Base-by-base conservation (phyloP, 2,888 invertebrate genomes). In the Eupithecia vulgata region DNA sequence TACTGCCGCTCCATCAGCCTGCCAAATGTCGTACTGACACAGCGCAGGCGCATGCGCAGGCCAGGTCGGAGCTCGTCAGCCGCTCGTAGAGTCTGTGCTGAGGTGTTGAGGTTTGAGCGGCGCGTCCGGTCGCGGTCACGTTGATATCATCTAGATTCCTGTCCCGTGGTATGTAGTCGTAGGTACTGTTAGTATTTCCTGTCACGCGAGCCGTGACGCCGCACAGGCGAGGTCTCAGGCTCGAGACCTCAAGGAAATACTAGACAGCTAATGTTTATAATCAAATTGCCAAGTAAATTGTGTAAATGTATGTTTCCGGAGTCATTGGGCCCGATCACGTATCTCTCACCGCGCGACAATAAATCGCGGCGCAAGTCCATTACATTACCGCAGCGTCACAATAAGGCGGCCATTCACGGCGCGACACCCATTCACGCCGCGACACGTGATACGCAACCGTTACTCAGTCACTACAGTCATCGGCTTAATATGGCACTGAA, bases 361-460 rank as follows among this genome's bases (percentile, higher is more conserved):
- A 78, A 77, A 80, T 77, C 75, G 73, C 57, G 34, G 35, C 62
- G 62, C n/a, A 21, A 52, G 21, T 52, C 52, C 52, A 52, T 52
- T 52, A 62, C 62, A 34, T 34, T 30, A 25, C 15, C 66, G 66
- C 35, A 34, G 7, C 62, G 59, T 59, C 81, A 82, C 85, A 84
- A 85, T 83, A 83, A 83, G 81, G 81, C 79, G 73, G 70, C 73
- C 73, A 73, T 73, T 73, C 73, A 70, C 70, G 73, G 0, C 59
- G 66, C 73, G 70, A 52, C 52, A 52, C 52, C 52, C n/a, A 52
- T 52, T 83, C 83, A 81, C 80, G 76, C 75, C 76, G 75, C 81
- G 80, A 80, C 81, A 79, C 82, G 82, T 85, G 85, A 84, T 80
- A 68, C 80, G 82, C 82, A 80, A 74, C 80, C 80, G 81, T 72